Conservation (phyloP, 1,140 invertebrate species). For the Drosophila ironensis region DNA sequence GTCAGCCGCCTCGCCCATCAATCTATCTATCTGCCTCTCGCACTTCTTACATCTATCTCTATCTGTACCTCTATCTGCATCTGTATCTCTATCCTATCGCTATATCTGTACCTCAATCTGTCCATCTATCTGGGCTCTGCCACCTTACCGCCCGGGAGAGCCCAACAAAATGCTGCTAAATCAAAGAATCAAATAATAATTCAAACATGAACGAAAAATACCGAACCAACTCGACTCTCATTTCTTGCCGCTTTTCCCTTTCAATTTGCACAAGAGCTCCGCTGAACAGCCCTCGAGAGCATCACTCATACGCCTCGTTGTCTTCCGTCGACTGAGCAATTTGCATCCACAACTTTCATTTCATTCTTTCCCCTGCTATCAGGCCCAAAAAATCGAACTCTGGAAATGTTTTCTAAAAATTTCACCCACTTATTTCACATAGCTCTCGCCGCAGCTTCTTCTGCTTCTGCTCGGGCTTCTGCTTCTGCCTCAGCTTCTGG, state of each 20-base stretch:
- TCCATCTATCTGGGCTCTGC: slow-evolving; percentile 59
- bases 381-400: slow-evolving; percentile 50
- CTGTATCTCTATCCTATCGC: too few species aligned
- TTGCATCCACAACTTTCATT: slow-evolving; percentile 72
- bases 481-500: slow-evolving; percentile 20
- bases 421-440: slow-evolving; percentile 67
- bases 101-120: slow-evolving; percentile 33
- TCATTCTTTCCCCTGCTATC: slow-evolving; percentile 60
- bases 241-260: slow-evolving; percentile 45
- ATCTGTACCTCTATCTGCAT: slow-evolving; percentile 24
- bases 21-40: slow-evolving; percentile 48
- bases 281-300: slow-evolving; percentile 32
- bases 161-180: slow-evolving; percentile 76
- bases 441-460: not conserved
- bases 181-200: slow-evolving; percentile 81
- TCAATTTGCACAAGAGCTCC: slow-evolving; percentile 50
- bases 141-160: slow-evolving; percentile 64
- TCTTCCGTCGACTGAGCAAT: slow-evolving; percentile 37
- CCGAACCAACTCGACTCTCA: slow-evolving; percentile 37
- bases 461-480: slow-evolving; percentile 7
- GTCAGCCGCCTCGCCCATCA: slow-evolving; percentile 35
- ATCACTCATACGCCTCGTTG: slow-evolving; percentile 74
- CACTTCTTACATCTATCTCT: slow-evolving; percentile 33
- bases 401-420: slow-evolving; percentile 63
- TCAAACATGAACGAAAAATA: slow-evolving; percentile 67